phyloP scores from a whole-genome alignment of 1,140 invertebrate genomes.

The Cyclargus thomasi region DNA sequence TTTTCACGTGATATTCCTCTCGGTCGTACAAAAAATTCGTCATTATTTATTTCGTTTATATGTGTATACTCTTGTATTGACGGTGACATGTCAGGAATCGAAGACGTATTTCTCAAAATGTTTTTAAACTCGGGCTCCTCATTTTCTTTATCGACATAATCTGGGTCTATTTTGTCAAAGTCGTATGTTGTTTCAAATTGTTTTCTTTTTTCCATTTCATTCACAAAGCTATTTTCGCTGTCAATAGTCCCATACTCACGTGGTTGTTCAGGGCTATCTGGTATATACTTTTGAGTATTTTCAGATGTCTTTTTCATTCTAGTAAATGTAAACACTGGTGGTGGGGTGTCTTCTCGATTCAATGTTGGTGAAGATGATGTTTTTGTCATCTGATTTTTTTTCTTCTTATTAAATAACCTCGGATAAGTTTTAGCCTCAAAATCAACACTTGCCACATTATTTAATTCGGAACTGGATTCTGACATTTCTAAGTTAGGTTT shows the following conservation, averaged over 20 bases:
- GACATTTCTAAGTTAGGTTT: constrained; percentile 59
- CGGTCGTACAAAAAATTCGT: constrained; percentile 88
- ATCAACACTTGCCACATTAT: constrained; percentile 71
- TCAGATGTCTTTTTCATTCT: constrained; percentile 48
- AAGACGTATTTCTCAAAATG: constrained; percentile 32
- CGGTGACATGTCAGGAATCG: constrained; percentile 47
- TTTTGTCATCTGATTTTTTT: constrained; percentile 53
- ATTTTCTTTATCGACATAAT: constrained; percentile 46
- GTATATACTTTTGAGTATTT: constrained; percentile 38
- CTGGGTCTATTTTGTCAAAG: constrained; percentile 56
- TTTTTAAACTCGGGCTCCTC: constrained; percentile 30
- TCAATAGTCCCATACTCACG: constrained; percentile 58
- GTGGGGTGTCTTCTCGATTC: constrained; percentile 70
- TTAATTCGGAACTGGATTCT: constrained; percentile 66
- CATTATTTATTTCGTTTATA: constrained; percentile 89
- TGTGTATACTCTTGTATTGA: constrained; percentile 64
- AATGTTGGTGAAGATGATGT: constrained; percentile 63
- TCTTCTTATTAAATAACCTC: constrained; percentile 81
- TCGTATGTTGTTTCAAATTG: constrained; percentile 56
- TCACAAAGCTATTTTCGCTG: constrained; percentile 36
- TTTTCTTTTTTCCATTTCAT: constrained; percentile 38
- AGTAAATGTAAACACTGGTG: constrained; percentile 65
- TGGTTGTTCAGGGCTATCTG: constrained; percentile 53
- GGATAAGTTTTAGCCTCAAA: constrained; percentile 87
- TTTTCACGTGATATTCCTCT: constrained; percentile 88